phyloP scores from a whole-genome alignment of 1,140 invertebrate genomes.

The Chironomus striatipennis region DNA sequence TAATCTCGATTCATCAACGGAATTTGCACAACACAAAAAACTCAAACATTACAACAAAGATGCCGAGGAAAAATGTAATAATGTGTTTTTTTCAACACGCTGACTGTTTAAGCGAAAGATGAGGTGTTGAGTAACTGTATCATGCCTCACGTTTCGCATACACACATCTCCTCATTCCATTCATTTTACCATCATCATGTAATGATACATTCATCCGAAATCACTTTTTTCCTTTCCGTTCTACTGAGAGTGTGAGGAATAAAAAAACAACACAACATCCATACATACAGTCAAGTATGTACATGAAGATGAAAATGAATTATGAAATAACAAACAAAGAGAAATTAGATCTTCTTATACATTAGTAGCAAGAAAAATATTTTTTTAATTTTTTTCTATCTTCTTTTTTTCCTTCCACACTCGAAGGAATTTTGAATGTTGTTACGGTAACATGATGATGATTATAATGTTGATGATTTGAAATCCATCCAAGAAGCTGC shows the following conservation, averaged over 20 bases:
- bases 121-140: slow-evolving; percentile 6
- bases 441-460: background rate
- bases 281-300: background rate
- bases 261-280: too few relatives aligned
- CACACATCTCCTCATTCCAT: background rate
- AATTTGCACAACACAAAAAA: background rate
- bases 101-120: background rate
- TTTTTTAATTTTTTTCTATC: too few relatives aligned
- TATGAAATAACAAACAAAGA: slow-evolving; percentile 21
- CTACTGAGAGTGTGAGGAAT: background rate
- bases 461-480: background rate
- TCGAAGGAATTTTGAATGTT: background rate
- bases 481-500: background rate
- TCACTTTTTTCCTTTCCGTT: too few relatives aligned
- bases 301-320: background rate
- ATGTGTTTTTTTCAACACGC: background rate
- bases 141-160: background rate
- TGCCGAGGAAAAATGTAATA: background rate
- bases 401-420: too few relatives aligned
- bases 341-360: background rate
- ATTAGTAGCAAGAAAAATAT: background rate
- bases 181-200: background rate
- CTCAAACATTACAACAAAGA: background rate
- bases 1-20: slow-evolving; percentile 1
- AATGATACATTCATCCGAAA: background rate